Conservation (phyloP, 2,113 vertebrate genomes). For the Porphyrio hochstetteri region DNA sequence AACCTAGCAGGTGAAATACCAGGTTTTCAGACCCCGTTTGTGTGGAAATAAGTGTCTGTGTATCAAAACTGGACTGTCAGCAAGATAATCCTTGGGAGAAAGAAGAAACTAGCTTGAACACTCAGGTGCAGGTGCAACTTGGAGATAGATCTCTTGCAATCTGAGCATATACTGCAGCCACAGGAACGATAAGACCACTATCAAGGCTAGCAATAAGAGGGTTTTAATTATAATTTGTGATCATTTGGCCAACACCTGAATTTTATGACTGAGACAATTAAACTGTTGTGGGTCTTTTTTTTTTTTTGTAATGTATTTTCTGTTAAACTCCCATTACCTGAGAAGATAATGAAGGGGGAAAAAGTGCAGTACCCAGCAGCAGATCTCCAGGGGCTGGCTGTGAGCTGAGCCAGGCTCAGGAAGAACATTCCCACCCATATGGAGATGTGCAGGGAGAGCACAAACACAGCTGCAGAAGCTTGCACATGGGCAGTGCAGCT, state of each 20-base stretch:
- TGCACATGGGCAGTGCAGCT: not conserved
- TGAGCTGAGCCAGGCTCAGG: not conserved
- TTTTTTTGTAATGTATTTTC: not conserved
- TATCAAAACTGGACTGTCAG: not conserved
- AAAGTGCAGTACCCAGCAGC: not conserved
- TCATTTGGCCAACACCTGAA: not conserved
- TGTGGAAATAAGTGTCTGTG: not conserved
- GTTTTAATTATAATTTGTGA: not conserved
- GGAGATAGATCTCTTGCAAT: not conserved
- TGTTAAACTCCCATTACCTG: not conserved
- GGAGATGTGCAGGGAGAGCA: not conserved
- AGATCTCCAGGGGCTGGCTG: not conserved
- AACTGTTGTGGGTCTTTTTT: not conserved
- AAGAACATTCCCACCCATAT: not conserved
- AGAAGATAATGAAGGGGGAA: not conserved
- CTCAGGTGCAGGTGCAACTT: rapidly evolving
- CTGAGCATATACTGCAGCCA: not conserved
- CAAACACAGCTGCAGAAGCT: not conserved
- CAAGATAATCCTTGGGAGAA: not conserved
- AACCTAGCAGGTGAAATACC: not conserved
- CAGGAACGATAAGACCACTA: not conserved
- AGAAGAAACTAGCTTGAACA: not conserved
- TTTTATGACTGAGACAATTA: not conserved
- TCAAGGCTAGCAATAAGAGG: not conserved
- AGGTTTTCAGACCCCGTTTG: not conserved